Conservation (phyloP, 2,797 vertebrate species). For the Psittacula echo region DNA sequence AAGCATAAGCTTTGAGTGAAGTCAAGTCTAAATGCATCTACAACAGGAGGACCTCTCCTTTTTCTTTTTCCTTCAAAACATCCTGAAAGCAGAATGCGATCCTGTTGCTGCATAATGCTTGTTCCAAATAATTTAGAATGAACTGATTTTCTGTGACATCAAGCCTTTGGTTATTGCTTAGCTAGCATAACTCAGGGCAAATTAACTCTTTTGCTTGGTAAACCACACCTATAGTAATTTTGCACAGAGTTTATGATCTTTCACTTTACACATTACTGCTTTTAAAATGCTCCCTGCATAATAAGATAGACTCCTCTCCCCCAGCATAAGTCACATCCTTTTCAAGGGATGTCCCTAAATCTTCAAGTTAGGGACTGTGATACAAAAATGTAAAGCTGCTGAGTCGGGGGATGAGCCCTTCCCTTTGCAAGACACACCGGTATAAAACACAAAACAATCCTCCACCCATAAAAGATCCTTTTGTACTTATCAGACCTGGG, state of each 20-base stretch:
- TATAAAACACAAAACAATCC: background rate
- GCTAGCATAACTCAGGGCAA: background rate
- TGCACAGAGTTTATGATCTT: background rate
- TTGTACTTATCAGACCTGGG: background rate
- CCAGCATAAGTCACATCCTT: background rate
- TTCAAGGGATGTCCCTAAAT: background rate
- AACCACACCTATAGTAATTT: conserved; percentile 25
- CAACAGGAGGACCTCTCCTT: background rate
- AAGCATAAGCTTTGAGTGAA: background rate
- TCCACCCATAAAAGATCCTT: background rate
- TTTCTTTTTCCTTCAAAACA: background rate
- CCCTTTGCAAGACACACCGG: background rate
- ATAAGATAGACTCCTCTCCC: background rate
- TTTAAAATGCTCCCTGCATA: background rate
- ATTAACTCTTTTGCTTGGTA: conserved; percentile 11
- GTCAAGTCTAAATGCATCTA: background rate
- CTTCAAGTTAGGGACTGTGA: background rate
- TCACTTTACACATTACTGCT: background rate
- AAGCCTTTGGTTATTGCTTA: background rate
- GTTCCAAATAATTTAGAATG: background rate
- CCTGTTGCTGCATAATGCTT: background rate
- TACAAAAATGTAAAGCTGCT: background rate
- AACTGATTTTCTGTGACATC: background rate
- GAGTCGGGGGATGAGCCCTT: background rate
- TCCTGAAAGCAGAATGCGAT: background rate